A percentile compares a stretch with the other conserved stretches of the same genome.
These are phyloP conservation scores for Grapholita molesta DNA, from an alignment of 1,140 invertebrate species.

Conservation along the genomic window DNA sequence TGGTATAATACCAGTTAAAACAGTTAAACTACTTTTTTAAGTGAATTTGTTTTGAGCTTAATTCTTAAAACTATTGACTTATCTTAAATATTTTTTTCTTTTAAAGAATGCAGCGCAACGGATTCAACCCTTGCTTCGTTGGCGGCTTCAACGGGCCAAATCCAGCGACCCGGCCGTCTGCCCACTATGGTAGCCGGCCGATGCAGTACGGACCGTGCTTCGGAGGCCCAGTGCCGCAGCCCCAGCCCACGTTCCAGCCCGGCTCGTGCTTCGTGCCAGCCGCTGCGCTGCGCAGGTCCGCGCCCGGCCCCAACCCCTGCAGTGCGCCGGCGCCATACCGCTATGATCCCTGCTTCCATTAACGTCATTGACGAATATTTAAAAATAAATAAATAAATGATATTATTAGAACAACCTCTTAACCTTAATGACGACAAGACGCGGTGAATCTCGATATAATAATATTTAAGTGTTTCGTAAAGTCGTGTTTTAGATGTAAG, in stretches of 20 bases:
- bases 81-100: not conserved
- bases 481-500: no score
- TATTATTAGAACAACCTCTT: no score
- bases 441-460: no score
- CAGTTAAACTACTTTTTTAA: no score
- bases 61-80: not conserved
- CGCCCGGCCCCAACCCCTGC: conserved; percentile 28
- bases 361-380: conserved; percentile 1
- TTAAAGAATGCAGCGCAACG: conserved; percentile 30
- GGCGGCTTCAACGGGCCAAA: not conserved
- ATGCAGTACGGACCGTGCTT: conserved; percentile 19
- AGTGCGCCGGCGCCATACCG: conserved; percentile 11
- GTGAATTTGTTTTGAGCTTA: no score
- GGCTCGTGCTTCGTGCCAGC: conserved; percentile 32
- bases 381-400: not conserved
- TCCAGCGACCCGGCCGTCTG: not conserved
- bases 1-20: no score
- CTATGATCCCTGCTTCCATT: conserved; percentile 38
- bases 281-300: conserved; percentile 23
- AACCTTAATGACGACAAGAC: no score
- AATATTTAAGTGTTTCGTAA: no score
- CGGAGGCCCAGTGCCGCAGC: conserved; percentile 6
- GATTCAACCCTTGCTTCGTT: conserved; percentile 2
- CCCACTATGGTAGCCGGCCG: not conserved
- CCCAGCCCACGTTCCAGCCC: conserved; percentile 24